Percentiles rank a stretch among this genome's conserved stretches.
Evolutionary conservation across 1,140 invertebrate species (phyloP).

Genomic region (Drosophila dunni): DNA sequence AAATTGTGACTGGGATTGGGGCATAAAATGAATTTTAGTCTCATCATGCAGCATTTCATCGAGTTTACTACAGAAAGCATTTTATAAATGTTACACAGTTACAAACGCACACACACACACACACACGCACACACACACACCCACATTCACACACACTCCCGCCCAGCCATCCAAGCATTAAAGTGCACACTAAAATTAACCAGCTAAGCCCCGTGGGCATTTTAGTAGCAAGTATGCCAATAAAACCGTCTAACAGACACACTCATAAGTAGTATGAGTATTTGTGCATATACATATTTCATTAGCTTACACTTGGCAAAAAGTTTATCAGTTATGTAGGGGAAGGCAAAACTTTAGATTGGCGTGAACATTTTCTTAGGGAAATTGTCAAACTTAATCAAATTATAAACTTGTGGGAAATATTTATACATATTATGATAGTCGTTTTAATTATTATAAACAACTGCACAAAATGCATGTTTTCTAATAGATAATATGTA

Average conservation of each 20-base stretch:
- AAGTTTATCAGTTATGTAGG: conserved; percentile 2
- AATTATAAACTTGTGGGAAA: neutral
- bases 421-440: neutral
- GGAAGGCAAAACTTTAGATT: neutral
- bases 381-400: neutral
- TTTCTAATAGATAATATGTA: too few relatives aligned
- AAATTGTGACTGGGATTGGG: conserved; percentile 18
- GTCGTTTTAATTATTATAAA: too few relatives aligned
- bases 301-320: conserved; percentile 37
- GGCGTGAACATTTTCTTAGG: conserved; percentile 6
- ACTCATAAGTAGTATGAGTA: conserved; percentile 19
- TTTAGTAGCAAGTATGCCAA: conserved; percentile 72
- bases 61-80: conserved; percentile 29
- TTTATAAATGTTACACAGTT: conserved; percentile 30
- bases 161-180: conserved; percentile 16
- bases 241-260: conserved; percentile 57
- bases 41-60: conserved; percentile 43
- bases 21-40: conserved; percentile 36
- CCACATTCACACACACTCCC: neutral
- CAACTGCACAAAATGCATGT: too few relatives aligned
- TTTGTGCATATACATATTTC: conserved; percentile 28
- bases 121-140: neutral
- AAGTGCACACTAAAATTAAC: conserved; percentile 68
- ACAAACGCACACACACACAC: neutral
- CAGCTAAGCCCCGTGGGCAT: conserved; percentile 64